These are phyloP conservation scores for Tholera decimalis DNA, from an alignment of 2,888 invertebrate species.

Conservation along the genomic window DNA sequence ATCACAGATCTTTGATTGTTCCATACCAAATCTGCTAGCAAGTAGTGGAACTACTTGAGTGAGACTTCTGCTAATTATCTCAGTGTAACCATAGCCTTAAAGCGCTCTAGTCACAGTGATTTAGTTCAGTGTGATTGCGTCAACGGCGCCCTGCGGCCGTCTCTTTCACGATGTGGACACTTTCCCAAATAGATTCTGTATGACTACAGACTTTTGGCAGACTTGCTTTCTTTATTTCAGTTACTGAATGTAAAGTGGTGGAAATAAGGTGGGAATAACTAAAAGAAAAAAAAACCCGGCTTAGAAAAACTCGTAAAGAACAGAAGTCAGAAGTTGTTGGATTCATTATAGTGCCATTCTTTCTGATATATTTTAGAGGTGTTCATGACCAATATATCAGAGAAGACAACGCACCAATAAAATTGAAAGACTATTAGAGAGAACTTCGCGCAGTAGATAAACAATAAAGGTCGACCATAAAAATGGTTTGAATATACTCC, in stretches of 20 bases:
- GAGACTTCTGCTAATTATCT: slow-evolving; percentile 5
- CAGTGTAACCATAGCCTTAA: neutral
- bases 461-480: too few relatives aligned
- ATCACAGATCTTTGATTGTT: too few relatives aligned
- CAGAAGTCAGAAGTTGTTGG: neutral
- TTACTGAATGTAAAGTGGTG: neutral
- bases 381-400: too few relatives aligned
- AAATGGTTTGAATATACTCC: too few relatives aligned
- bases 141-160: slow-evolving; percentile 58
- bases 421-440: too few relatives aligned
- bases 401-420: too few relatives aligned
- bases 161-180: slow-evolving; percentile 46
- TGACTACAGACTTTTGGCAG: slow-evolving; percentile 19
- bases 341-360: too few relatives aligned
- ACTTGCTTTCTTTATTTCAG: neutral
- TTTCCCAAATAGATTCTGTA: slow-evolving; percentile 52
- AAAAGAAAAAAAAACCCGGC: neutral
- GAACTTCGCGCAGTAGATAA: too few relatives aligned
- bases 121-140: slow-evolving; percentile 65
- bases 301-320: neutral
- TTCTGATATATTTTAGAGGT: too few relatives aligned
- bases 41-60: neutral
- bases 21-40: too few relatives aligned
- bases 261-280: too few relatives aligned
- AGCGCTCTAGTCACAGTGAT: slow-evolving; percentile 59